A percentile compares a stretch with the other conserved stretches of the same genome.
Conservation (phyloP, 2,113 vertebrate genomes). For the Pica pica region DNA sequence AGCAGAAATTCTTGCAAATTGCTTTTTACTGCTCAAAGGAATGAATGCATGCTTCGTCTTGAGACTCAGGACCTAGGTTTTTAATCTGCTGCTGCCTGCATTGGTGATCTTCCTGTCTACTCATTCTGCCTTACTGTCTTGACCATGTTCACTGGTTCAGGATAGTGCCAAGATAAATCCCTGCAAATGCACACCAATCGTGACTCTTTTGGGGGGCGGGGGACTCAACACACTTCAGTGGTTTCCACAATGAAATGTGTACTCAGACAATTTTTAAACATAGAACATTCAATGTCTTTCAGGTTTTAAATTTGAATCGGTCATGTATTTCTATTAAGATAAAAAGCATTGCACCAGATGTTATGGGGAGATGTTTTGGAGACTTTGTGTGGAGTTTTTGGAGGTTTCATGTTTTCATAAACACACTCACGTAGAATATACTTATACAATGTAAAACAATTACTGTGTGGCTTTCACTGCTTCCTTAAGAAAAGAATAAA, state of each 20-base stretch:
- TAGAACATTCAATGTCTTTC: background rate
- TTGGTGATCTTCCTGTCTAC: background rate
- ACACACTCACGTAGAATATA: background rate
- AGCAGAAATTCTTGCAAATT: background rate
- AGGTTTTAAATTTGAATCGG: background rate
- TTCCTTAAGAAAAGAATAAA: background rate
- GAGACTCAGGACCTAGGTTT: background rate
- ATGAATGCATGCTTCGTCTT: no score
- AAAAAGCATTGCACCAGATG: background rate
- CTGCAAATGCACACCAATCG: background rate
- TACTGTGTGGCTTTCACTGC: background rate
- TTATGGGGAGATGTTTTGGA: background rate
- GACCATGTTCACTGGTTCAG: background rate
- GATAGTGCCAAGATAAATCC: background rate
- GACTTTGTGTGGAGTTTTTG: background rate
- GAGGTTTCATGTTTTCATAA: background rate
- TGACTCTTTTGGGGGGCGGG: rapidly evolving
- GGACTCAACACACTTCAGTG: background rate
- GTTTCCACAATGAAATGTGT: background rate
- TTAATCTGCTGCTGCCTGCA: background rate
- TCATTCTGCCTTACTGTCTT: background rate
- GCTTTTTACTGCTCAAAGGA: background rate
- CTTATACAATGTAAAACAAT: background rate
- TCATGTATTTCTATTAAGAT: background rate
- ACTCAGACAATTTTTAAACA: background rate